These are phyloP conservation scores for Xestoiulus laeticollis DNA, from an alignment of 2,888 invertebrate species.

Conservation along the genomic window DNA sequence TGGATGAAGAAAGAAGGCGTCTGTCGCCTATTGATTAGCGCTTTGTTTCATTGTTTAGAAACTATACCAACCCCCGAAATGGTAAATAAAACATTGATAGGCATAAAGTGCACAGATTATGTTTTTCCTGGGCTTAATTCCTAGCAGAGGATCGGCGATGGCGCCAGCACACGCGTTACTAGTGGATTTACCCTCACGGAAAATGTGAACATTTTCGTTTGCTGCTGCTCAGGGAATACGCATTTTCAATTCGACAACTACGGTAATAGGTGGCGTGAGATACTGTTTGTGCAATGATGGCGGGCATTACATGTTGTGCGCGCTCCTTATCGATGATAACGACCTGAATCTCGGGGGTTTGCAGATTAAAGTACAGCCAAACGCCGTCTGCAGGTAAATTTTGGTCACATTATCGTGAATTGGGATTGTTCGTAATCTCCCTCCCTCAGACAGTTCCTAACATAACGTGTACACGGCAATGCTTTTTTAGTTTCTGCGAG, in stretches of 20 bases:
- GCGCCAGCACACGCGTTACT: neutral
- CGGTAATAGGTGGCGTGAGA: neutral
- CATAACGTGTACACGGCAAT: no score
- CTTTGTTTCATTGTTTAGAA: neutral
- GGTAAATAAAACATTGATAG: neutral
- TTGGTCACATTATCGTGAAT: neutral
- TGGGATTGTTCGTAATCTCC: no score
- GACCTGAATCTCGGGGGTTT: neutral
- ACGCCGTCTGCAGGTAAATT: neutral
- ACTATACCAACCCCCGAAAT: neutral
- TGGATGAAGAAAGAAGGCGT: conserved; percentile 5
- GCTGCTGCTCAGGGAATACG: neutral
- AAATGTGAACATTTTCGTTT: neutral
- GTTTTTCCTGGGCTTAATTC: neutral
- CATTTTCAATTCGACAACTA: neutral
- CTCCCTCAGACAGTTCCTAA: no score
- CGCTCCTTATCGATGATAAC: neutral
- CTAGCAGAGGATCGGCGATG: neutral
- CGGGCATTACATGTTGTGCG: neutral
- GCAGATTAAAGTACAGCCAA: neutral
- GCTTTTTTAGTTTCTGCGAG: neutral
- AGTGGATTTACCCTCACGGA: neutral
- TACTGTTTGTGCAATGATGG: neutral
- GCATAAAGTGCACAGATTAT: neutral
- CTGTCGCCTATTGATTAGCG: neutral